Evolutionary conservation across 2,113 vertebrate genomes (phyloP).

Genomic region (Amazona vittata): DNA sequence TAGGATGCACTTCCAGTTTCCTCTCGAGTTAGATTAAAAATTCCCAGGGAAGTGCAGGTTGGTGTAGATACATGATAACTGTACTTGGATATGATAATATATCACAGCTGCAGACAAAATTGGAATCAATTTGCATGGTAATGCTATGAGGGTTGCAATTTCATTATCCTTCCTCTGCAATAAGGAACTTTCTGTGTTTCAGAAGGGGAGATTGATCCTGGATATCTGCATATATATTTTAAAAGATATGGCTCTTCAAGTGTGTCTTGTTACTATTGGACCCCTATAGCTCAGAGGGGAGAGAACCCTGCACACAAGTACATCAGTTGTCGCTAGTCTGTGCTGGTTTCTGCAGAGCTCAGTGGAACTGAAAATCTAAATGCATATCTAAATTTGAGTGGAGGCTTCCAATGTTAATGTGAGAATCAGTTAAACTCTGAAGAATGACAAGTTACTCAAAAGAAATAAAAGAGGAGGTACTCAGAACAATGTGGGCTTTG

Average conservation of each 20-base stretch:
- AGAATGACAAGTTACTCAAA: background rate
- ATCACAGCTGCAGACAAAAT: background rate
- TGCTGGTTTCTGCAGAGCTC: background rate
- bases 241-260: background rate
- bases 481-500: background rate
- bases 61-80: background rate
- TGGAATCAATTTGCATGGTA: constrained; percentile 26
- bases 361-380: background rate
- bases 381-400: background rate
- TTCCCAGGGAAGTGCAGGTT: background rate
- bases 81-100: constrained; percentile 20
- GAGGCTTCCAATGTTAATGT: background rate
- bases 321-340: background rate
- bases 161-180: constrained; percentile 3
- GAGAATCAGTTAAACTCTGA: background rate
- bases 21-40: background rate
- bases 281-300: background rate
- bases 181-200: background rate
- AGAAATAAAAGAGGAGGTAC: background rate
- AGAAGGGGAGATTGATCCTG: background rate
- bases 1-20: background rate
- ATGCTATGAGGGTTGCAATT: background rate
- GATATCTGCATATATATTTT: background rate
- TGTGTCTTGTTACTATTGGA: background rate
- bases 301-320: background rate